phyloP scores from a whole-genome alignment of 2,888 invertebrate genomes.

The Tupiocoris notatus region DNA sequence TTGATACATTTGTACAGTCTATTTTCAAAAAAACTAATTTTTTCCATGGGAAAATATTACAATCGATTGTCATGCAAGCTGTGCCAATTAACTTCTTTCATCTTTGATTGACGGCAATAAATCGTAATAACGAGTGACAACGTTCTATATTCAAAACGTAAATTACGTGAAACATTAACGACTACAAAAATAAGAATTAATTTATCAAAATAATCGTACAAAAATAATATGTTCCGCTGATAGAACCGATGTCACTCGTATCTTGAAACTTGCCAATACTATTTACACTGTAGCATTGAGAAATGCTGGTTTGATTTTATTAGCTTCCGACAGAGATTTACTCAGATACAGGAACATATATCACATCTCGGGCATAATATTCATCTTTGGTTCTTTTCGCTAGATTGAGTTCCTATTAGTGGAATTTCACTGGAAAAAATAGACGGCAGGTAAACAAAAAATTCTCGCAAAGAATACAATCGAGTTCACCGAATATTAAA shows the following conservation, averaged over 20 bases:
- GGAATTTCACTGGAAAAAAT: no score
- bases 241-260: not conserved
- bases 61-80: conserved; percentile 39
- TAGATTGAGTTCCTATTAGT: not conserved
- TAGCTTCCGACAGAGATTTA: not conserved
- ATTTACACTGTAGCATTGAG: not conserved
- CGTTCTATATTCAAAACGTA: not conserved
- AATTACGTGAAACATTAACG: not conserved
- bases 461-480: no score
- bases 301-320: not conserved
- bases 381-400: conserved; percentile 10
- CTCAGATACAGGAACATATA: conserved; percentile 30
- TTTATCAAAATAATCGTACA: not conserved
- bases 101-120: not conserved
- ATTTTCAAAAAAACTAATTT: conserved; percentile 3
- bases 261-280: not conserved
- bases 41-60: conserved; percentile 22
- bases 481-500: no score
- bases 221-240: not conserved
- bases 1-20: conserved; percentile 28
- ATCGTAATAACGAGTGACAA: not conserved
- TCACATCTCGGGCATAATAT: conserved; percentile 25
- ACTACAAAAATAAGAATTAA: not conserved
- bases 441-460: no score
- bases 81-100: not conserved